These are phyloP conservation scores for Trichosurus vulpecula DNA, from an alignment of 2,797 vertebrate species.

Conservation along the genomic window DNA sequence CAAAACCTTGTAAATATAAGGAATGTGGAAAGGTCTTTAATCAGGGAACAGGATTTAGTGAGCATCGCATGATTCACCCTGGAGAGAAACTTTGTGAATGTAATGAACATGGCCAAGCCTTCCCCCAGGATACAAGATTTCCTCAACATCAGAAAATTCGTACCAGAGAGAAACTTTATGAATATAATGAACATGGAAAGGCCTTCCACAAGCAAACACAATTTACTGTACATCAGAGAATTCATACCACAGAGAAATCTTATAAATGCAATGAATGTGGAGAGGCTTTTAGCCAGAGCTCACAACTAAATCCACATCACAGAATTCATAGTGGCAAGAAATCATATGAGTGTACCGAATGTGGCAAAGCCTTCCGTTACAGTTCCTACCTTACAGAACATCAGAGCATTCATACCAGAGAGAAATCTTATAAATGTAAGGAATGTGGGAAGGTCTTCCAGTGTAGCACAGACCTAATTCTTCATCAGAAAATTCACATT, in stretches of 20 bases:
- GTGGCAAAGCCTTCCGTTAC: neutral
- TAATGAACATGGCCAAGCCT: neutral
- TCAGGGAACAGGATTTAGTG: neutral
- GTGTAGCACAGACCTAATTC: neutral
- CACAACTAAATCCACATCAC: neutral
- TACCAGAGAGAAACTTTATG: neutral
- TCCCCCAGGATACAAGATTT: neutral
- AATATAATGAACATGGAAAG: neutral
- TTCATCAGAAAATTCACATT: neutral
- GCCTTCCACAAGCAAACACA: neutral
- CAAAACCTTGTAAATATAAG: neutral
- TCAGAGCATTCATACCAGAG: conserved; percentile 21
- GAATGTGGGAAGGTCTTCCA: neutral
- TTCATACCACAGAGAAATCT: neutral
- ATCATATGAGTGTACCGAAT: neutral
- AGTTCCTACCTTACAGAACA: conserved; percentile 10
- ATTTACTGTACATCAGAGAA: neutral
- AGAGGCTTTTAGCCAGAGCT: neutral
- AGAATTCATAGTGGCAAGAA: neutral
- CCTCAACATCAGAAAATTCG: neutral
- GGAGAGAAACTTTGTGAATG: neutral
- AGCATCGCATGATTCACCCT: neutral
- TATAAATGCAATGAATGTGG: neutral
- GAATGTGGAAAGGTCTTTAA: neutral
- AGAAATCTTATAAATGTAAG: neutral